Evolutionary conservation across 1,140 invertebrate genomes (phyloP), one percentile per base, ranked within the genome.

Genomic region (Metaphire vulgaris): DNA sequence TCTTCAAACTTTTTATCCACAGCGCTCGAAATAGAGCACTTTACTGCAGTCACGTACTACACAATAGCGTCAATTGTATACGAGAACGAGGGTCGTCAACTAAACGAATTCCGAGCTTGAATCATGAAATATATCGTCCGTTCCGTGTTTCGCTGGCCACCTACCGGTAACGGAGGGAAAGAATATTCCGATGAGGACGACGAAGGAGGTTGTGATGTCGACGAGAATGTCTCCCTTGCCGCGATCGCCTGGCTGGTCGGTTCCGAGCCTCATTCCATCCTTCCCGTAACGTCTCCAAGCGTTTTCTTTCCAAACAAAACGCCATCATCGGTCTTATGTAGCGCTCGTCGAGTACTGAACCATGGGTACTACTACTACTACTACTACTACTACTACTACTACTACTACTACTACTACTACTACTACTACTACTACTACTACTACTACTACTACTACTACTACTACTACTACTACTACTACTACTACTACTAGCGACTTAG

Each of bases 121-220:
- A n/a, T n/a, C n/a, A n/a, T n/a, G n/a, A n/a, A n/a, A n/a, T n/a
- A n/a, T n/a, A n/a, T n/a, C n/a, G n/a, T n/a, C n/a, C n/a, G n/a
- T n/a, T n/a, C n/a, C n/a, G n/a, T n/a, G n/a, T n/a, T n/a, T n/a
- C n/a, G n/a, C n/a, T n/a, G n/a, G n/a, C 31, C 14, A 69, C 26
- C 31, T 69, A 96, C 96, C 97, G 82, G 97, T 99, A 26, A 97
- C 96, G 0, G 96, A 98, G 41, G 98, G 98, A 88, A 99, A 99
- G 88, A 98, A 99, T 81, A 99, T 99, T 79, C 96, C 97, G 79
- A 99, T 93, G 0, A 99, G 90, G 79, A 99, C 91, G n/a, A 97
- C 97, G 84, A 99, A 99, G 0, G 93, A 91, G 0, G 96, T 98
- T 0, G 95, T 94, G 16, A 98, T 90, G 83, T 99, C 97, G n/a